Evolutionary conservation across 2,113 vertebrate genomes (phyloP), one percentile per base, ranked within the genome.

Genomic region (Formicarius rufipectus): DNA sequence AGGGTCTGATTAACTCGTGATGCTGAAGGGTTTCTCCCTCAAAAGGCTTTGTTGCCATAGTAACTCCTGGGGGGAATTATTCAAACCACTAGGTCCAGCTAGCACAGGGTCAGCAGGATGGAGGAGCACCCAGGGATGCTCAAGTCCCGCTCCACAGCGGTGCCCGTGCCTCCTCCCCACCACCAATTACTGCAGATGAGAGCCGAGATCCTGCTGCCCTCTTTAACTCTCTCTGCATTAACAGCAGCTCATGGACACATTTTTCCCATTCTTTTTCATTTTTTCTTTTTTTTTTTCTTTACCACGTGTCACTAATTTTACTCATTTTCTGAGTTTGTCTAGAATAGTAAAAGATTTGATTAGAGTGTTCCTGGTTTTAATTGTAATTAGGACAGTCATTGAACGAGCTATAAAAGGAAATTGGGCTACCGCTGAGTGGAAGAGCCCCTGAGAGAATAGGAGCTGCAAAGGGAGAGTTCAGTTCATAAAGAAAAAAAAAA

Each of bases 351-450:
- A 97, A 96, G 95, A 96, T 96, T 96, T 97, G 97, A 97, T 97
- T 96, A 97, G 95, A 86, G 89, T 72, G 9, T 95, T 96, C 93
- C 94, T 18, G 1, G 90, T 93, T 96, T 97, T 97, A 96, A 95
- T 97, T 96, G 95, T 97, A 97, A 97, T 97, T 97, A 97, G 95
- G 95, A 93, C 96, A 97, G 84, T 91, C 95, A 97, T 97, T 97
- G 95, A 96, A 93, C 12, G 1, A 93, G 90, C 95, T 96, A 97
- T 97, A 97, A 96, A 97, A 96, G 95, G 96, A 97, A 97, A 97
- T 95, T 96, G 95, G 96, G 95, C 96, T 97, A 90, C 95, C 1
- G 25, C 94, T 85, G 95, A 83, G 95, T 95, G 89, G 93, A 96
- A 96, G 90, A 96, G 91, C 87, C 92, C 88, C 93, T 89, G 78